A percentile compares a stretch with the other conserved stretches of the same genome.
Evolutionary conservation across 2,113 vertebrate genomes (phyloP).

Genomic region (Craseonycteris thonglongyai): DNA sequence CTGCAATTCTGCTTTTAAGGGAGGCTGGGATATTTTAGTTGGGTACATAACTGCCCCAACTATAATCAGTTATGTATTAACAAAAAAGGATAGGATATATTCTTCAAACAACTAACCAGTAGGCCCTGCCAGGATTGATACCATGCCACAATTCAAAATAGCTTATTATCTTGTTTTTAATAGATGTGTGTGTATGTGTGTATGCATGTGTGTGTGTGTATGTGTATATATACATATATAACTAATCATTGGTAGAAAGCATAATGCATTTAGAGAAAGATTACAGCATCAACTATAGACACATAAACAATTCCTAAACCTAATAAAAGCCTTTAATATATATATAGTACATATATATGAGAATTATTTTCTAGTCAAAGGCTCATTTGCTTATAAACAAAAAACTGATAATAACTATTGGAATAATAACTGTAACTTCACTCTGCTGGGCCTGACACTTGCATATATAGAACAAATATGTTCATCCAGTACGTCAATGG

Average conservation of each 20-base stretch:
- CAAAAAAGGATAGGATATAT: not conserved
- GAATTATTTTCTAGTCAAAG: no score
- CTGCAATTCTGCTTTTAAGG: not conserved
- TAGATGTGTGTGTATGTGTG: not conserved
- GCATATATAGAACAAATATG: not conserved
- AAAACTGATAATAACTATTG: not conserved
- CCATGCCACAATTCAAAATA: not conserved
- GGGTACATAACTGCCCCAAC: not conserved
- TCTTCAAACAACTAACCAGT: not conserved
- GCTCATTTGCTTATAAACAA: not conserved
- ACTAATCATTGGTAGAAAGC: not conserved
- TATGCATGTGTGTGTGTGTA: not conserved
- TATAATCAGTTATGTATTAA: not conserved
- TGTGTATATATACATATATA: no score
- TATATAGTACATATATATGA: no score
- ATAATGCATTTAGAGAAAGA: not conserved
- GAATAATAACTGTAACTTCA: not conserved
- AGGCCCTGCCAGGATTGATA: not conserved
- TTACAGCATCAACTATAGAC: not conserved
- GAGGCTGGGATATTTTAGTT: not conserved
- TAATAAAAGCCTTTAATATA: conserved; percentile 2
- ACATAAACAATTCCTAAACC: not conserved
- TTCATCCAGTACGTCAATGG: not conserved
- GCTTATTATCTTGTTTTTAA: not conserved
- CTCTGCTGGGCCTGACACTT: not conserved